phyloP scores from a whole-genome alignment of 2,888 invertebrate species.

The Acanthoscelides obtectus region DNA sequence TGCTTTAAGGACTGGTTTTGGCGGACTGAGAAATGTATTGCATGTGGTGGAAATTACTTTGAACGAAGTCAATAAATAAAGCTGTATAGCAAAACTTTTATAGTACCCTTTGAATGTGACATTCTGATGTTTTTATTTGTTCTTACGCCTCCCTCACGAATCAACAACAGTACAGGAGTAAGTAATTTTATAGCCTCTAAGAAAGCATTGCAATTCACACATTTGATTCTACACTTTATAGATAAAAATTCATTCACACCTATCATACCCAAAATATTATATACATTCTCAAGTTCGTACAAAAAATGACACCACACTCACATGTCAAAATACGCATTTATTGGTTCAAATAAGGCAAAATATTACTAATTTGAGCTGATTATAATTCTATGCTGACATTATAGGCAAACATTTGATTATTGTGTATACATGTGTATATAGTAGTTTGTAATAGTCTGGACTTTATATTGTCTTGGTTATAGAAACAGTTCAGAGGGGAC shows the following conservation, averaged over 20 bases:
- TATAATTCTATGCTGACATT: neutral
- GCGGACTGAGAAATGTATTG: no score
- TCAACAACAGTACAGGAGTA: no score
- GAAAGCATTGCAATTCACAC: neutral
- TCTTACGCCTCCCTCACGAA: no score
- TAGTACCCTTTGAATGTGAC: no score
- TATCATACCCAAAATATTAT: no score
- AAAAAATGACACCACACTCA: neutral
- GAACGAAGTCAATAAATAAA: no score
- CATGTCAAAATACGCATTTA: neutral
- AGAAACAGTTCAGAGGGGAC: neutral
- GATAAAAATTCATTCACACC: no score
- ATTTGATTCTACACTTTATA: neutral
- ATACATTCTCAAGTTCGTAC: neutral
- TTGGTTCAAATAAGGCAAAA: no score
- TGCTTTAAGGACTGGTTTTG: no score
- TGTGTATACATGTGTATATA: neutral
- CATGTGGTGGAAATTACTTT: no score
- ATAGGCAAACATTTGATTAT: neutral
- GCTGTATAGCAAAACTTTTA: no score
- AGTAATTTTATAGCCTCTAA: neutral
- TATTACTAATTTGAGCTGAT: neutral
- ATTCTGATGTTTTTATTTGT: no score
- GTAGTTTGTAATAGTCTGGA: neutral
- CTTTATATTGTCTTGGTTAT: neutral